phyloP scores from a whole-genome alignment of 1,140 invertebrate genomes.

The Zaprionus ornatus region DNA sequence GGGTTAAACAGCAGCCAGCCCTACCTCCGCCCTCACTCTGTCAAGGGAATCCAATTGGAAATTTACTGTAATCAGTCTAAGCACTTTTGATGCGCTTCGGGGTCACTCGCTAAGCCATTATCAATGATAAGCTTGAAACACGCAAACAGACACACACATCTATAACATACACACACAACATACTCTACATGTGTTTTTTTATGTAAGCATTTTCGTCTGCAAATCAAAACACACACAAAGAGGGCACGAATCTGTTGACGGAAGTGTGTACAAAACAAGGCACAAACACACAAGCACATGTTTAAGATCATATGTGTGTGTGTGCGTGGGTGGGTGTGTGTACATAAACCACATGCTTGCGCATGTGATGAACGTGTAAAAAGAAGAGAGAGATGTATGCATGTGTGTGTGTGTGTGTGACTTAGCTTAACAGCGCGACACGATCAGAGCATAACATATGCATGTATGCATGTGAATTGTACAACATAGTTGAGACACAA shows the following conservation, averaged over 20 bases:
- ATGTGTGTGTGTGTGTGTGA: not conserved
- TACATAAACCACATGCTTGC: slow-evolving; percentile 26
- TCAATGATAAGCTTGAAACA: slow-evolving; percentile 33
- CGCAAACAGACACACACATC: slow-evolving; percentile 10
- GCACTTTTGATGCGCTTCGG: slow-evolving; percentile 33
- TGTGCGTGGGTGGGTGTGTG: not conserved
- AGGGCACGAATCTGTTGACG: slow-evolving; percentile 33
- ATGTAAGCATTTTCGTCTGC: slow-evolving; percentile 35
- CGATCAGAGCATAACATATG: not conserved
- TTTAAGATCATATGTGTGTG: not conserved
- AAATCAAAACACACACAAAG: slow-evolving; percentile 32
- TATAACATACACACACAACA: not conserved
- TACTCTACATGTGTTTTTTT: slow-evolving; percentile 12
- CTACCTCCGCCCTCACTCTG: not conserved
- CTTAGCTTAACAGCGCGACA: not conserved
- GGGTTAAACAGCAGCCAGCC: not conserved
- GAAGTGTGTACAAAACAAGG: slow-evolving; percentile 32
- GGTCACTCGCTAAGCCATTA: slow-evolving; percentile 42
- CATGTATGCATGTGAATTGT: not conserved
- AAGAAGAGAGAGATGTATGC: not conserved
- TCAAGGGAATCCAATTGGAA: slow-evolving; percentile 13
- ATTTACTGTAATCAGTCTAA: slow-evolving; percentile 24
- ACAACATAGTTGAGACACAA: slow-evolving; percentile 31
- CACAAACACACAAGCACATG: slow-evolving; percentile 4
- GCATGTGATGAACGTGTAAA: slow-evolving; percentile 25